phyloP scores from a whole-genome alignment of 2,888 invertebrate species.

The Callyntrura sp. region DNA sequence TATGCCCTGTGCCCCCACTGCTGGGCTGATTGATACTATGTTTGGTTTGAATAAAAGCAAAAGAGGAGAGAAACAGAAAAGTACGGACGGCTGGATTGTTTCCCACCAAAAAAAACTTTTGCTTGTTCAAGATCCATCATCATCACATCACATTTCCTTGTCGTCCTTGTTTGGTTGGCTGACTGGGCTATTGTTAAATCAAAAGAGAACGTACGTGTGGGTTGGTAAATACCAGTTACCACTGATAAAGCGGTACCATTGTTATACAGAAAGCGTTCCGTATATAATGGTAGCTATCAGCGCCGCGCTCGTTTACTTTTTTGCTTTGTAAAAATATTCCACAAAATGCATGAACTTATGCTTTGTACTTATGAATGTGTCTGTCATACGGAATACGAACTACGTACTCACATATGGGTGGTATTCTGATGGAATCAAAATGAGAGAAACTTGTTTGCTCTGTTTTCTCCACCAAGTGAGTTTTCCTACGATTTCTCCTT shows the following conservation, averaged over 20 bases:
- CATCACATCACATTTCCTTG: conserved; percentile 68
- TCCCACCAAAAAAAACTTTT: conserved; percentile 71
- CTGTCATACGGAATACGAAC: not conserved
- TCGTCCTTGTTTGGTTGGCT: conserved; percentile 43
- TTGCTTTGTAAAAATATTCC: conserved; percentile 23
- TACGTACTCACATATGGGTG: too few relatives aligned
- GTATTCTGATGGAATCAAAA: not conserved
- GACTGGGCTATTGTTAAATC: not conserved
- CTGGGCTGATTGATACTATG: conserved; percentile 31
- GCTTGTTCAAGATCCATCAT: conserved; percentile 75
- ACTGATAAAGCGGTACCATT: not conserved
- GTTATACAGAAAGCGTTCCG: not conserved
- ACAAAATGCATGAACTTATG: not conserved
- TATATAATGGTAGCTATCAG: not conserved
- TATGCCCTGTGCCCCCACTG: not conserved
- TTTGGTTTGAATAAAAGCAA: conserved; percentile 18
- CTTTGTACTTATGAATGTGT: not conserved
- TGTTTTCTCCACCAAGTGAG: not conserved
- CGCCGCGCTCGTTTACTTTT: not conserved
- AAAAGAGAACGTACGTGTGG: not conserved
- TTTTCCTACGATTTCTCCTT: not conserved
- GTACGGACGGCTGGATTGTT: conserved; percentile 59
- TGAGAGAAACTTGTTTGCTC: conserved; percentile 2
- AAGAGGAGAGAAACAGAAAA: conserved; percentile 13
- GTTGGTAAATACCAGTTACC: not conserved